Base-by-base conservation (phyloP, 2,888 invertebrate genomes). In the Hypomecis punctinalis region DNA sequence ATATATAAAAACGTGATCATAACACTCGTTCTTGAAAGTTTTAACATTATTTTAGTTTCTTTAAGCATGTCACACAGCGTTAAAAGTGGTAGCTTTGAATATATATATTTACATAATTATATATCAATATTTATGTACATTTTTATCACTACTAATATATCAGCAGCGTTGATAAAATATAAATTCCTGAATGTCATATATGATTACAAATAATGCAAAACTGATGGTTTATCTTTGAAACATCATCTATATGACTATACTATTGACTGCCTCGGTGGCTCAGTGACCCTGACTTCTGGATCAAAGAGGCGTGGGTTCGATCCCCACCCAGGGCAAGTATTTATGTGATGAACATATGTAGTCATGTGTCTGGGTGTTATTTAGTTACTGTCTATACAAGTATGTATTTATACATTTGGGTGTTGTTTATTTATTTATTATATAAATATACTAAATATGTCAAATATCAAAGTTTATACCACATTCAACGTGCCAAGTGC, bases 21-120 rank as follows among this genome's bases (percentile, higher is more conserved):
- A 54, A 67, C 53, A 65, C 63, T 69, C 48, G 57, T 61, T 64
- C 62, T 71, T 57, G 58, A 66, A 78, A 80, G 78, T 79, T 79
- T 80, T 82, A 79, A 48, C 48, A 40, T 37, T 35, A 67, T 46
- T 53, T 66, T 61, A 63, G 65, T 71, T 67, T 70, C 47, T 74
- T 69, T 66, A 65, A 60, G 68, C 61, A 74, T 73, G 76, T 83
- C 76, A 81, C 81, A 76, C 77, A 75, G 76, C 75, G 75, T 76
- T 77, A 66, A 66, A 75, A 77, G 76, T 77, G 79, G 79, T 82
- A 78, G 68, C 75, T 71, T 72, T 66, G 45, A 57, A 43, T 63
- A 61, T 46, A 43, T 8, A 5, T 7, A 8, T 51, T 8, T 68
- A 70, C 65, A 40, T 46, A 5, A 11, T 46, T 35, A 23, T 10